Evolutionary conservation across 2,888 invertebrate genomes (phyloP).

Genomic region (Melanargia galathea): DNA sequence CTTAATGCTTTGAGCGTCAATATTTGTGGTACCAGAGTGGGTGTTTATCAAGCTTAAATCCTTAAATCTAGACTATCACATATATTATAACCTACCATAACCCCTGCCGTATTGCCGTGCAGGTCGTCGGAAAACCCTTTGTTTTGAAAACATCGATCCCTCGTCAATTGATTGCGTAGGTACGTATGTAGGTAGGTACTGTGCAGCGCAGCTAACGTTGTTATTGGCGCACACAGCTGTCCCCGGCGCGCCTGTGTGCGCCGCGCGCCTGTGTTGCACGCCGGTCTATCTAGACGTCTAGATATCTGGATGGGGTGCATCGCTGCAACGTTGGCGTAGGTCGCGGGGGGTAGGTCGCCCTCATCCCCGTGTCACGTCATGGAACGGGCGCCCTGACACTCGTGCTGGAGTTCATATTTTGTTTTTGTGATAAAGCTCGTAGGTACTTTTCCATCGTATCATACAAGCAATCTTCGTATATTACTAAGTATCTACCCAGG

Average conservation of each 20-base stretch:
- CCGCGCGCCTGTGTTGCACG: slow-evolving; percentile 37
- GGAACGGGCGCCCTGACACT: slow-evolving; percentile 54
- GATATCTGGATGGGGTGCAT: slow-evolving; percentile 61
- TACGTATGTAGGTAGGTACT: too few relatives aligned
- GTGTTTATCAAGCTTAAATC: too few relatives aligned
- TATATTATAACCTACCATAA: background rate
- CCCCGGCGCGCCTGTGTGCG: slow-evolving; percentile 28
- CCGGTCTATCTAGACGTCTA: slow-evolving; percentile 67
- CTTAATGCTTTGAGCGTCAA: too few relatives aligned
- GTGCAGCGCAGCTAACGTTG: slow-evolving; percentile 19
- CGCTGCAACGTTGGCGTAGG: slow-evolving; percentile 76
- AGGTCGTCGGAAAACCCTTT: slow-evolving; percentile 11
- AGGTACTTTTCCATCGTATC: slow-evolving; percentile 22
- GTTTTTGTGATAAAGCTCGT: slow-evolving; percentile 31
- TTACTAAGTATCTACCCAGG: background rate
- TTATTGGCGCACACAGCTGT: slow-evolving; percentile 25
- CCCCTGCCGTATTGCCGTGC: background rate
- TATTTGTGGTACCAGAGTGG: too few relatives aligned
- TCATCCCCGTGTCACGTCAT: slow-evolving; percentile 58
- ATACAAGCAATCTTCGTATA: slow-evolving; percentile 2
- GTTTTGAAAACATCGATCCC: slow-evolving; percentile 25
- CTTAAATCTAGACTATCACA: background rate
- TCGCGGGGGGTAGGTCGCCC: slow-evolving; percentile 65
- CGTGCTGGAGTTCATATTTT: slow-evolving; percentile 36
- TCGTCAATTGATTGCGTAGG: slow-evolving; percentile 35